Evolutionary conservation across 1,140 invertebrate genomes (phyloP).

Genomic region (Platorchestia sp.): DNA sequence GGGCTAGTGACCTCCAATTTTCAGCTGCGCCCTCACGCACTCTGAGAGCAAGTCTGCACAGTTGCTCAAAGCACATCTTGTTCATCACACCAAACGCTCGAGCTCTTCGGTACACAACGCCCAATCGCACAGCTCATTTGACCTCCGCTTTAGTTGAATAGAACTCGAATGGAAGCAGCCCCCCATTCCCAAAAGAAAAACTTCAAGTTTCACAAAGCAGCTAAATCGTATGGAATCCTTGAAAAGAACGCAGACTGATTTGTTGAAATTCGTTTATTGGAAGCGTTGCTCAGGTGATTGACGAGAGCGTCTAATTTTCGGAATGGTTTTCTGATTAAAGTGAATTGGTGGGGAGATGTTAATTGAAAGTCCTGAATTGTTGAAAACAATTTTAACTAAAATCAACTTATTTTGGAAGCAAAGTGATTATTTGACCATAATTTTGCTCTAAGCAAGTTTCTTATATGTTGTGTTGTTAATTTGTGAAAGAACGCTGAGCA

Average conservation of each 20-base stretch:
- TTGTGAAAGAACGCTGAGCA: no score
- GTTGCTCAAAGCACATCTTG: background rate
- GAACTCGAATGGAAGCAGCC: background rate
- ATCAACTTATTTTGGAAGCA: no score
- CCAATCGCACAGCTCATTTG: background rate
- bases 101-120: background rate
- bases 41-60: background rate
- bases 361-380: background rate
- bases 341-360: background rate
- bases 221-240: background rate
- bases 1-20: background rate
- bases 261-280: background rate
- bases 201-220: background rate
- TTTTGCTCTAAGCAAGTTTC: no score
- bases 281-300: background rate
- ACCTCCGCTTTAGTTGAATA: background rate
- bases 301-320: background rate
- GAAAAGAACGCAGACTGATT: background rate
- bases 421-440: no score
- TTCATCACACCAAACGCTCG: background rate
- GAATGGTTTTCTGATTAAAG: background rate
- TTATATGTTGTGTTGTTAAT: no score
- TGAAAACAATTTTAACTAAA: background rate
- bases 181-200: background rate
- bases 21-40: background rate